phyloP scores from a whole-genome alignment of 2,113 vertebrate species.

The Atrichornis clamosus region DNA sequence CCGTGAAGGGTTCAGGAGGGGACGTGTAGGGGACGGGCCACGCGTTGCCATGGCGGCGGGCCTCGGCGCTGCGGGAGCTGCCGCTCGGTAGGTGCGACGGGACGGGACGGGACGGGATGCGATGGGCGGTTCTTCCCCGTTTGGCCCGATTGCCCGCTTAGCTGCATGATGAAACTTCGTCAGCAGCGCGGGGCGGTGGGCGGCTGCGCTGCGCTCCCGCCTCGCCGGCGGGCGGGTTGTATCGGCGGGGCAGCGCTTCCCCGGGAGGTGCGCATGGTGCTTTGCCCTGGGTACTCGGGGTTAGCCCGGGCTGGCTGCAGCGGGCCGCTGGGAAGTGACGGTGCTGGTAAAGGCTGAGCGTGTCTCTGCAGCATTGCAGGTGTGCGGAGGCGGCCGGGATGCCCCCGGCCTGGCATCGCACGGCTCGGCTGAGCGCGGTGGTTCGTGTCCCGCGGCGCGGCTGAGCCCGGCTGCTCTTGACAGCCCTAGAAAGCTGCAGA shows the following conservation, averaged over 20 bases:
- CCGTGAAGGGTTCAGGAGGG: not conserved
- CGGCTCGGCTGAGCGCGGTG: not conserved
- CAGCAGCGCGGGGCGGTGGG: not conserved
- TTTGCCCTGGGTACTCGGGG: not conserved
- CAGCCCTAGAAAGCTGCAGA: not conserved
- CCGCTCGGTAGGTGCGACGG: not conserved
- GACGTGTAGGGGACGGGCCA: rapidly evolving
- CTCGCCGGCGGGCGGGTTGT: not conserved
- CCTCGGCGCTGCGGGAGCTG: not conserved
- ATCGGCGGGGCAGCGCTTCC: not conserved
- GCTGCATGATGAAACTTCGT: not conserved
- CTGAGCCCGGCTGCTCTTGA: rapidly evolving
- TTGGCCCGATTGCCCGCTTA: constrained; percentile 20
- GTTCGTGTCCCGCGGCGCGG: not conserved
- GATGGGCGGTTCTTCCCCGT: not conserved
- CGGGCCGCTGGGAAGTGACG: rapidly evolving
- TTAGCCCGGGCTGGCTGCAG: not conserved
- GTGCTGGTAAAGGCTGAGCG: rapidly evolving
- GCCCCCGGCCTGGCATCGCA: not conserved
- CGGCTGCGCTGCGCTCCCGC: not conserved
- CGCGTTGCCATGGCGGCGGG: constrained; percentile 86
- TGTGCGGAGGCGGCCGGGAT: not conserved
- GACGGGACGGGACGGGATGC: not conserved
- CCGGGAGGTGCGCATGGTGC: not conserved
- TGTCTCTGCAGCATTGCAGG: not conserved